phyloP scores from a whole-genome alignment of 2,113 vertebrate species.

The Cephalopholis sonnerati region DNA sequence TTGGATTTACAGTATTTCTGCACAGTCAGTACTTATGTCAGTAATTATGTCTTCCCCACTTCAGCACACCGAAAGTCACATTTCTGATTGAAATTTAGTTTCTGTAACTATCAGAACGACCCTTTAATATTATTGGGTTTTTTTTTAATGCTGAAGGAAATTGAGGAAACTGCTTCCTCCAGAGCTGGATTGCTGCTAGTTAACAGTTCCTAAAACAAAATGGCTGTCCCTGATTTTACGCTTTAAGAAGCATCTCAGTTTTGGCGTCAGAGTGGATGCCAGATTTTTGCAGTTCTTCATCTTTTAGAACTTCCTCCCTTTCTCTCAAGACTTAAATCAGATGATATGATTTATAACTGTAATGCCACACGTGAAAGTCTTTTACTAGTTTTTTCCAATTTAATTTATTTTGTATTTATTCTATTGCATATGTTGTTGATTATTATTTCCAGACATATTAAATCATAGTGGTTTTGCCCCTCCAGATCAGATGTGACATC shows the following conservation, averaged over 20 bases:
- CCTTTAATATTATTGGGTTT: background rate
- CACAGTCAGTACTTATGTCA: background rate
- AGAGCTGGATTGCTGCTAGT: background rate
- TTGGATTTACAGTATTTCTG: background rate
- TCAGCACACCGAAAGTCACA: background rate
- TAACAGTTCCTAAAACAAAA: background rate
- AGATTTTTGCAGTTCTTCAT: constrained; percentile 12
- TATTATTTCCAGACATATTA: constrained; percentile 23
- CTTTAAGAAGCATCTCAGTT: background rate
- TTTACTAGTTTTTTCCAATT: constrained; percentile 48
- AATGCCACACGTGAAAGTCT: constrained; percentile 30
- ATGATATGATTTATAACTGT: background rate
- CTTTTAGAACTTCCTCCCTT: background rate
- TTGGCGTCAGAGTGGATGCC: background rate
- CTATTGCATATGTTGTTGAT: constrained; percentile 49
- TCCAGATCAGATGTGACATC: constrained; percentile 3
- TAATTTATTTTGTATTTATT: constrained; percentile 82
- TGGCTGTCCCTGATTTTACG: background rate
- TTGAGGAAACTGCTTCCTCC: background rate
- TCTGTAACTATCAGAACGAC: background rate
- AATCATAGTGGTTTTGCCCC: constrained; percentile 1
- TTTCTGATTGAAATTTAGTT: background rate
- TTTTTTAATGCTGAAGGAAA: background rate
- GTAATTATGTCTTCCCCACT: background rate
- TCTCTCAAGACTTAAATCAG: constrained; percentile 2